phyloP scores from a whole-genome alignment of 2,888 invertebrate species.

The Unio pictorum region DNA sequence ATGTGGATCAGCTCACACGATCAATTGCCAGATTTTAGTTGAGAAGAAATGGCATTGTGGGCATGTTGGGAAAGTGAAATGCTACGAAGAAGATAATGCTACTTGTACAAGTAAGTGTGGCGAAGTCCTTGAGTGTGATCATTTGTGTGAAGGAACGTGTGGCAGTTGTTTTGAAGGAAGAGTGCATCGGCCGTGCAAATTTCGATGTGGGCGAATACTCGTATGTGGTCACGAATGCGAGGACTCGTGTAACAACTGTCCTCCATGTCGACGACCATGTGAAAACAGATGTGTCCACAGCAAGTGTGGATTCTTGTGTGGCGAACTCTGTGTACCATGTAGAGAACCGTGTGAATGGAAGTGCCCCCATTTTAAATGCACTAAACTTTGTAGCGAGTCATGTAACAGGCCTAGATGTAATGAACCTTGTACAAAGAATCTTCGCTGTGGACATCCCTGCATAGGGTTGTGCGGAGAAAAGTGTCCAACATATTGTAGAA shows the following conservation, averaged over 20 bases:
- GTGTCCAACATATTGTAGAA: conserved; percentile 78
- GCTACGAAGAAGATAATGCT: conserved; percentile 18
- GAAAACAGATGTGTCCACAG: conserved; percentile 66
- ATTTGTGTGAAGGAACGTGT: conserved; percentile 68
- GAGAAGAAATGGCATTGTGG: conserved; percentile 36
- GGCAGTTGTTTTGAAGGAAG: conserved; percentile 77
- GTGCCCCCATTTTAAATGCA: conserved; percentile 65
- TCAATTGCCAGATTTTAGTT: conserved; percentile 18
- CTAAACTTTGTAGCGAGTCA: conserved; percentile 64
- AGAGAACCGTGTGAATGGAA: conserved; percentile 65
- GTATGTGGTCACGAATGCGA: conserved; percentile 72
- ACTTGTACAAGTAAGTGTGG: conserved; percentile 29
- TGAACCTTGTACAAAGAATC: conserved; percentile 63
- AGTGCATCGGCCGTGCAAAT: conserved; percentile 77
- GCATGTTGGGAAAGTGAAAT: conserved; percentile 24
- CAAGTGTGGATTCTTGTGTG: conserved; percentile 59
- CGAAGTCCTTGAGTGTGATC: conserved; percentile 47
- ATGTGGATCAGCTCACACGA: conserved; percentile 33
- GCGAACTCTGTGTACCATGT: conserved; percentile 64
- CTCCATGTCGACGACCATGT: conserved; percentile 69
- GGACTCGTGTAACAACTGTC: conserved; percentile 62
- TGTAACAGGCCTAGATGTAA: conserved; percentile 69
- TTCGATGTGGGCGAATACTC: conserved; percentile 75
- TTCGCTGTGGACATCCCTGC: conserved; percentile 73
- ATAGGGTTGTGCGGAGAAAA: conserved; percentile 83